A percentile compares a stretch with the other conserved stretches of the same genome.
Conservation (phyloP, 1,140 invertebrate species). For the Pygmarrhopalites habei region DNA sequence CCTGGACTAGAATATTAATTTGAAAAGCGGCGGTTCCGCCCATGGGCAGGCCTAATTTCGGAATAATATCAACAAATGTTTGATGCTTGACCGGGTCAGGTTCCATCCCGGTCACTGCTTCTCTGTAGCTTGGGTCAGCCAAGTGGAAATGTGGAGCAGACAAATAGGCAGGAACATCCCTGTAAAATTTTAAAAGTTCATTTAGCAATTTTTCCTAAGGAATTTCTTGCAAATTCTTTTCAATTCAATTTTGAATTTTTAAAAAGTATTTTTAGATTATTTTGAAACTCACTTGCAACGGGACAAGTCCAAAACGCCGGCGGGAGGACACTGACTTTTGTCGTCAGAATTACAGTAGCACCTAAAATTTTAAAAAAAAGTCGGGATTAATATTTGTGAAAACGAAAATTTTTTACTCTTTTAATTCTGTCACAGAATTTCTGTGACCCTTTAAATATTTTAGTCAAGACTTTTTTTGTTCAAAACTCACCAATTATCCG, state of each 20-base stretch:
- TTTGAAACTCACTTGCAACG: constrained; percentile 37
- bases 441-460: too few species aligned
- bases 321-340: constrained; percentile 29
- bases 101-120: constrained; percentile 60
- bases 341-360: constrained; percentile 26
- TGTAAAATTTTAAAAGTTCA: too few species aligned
- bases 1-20: too few species aligned
- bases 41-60: constrained; percentile 63
- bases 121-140: constrained; percentile 57
- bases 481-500: constrained; percentile 49
- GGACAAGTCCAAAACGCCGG: constrained; percentile 30
- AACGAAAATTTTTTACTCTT: too few species aligned
- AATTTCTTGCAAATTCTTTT: not conserved
- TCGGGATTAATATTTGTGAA: too few species aligned
- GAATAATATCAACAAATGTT: constrained; percentile 60
- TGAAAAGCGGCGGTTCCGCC: constrained; percentile 60
- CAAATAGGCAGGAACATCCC: constrained; percentile 57
- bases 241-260: constrained; percentile 1
- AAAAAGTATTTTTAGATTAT: too few species aligned
- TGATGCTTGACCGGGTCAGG: constrained; percentile 63
- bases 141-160: constrained; percentile 76
- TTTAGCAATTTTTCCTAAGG: too few species aligned
- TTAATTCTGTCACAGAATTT: too few species aligned
- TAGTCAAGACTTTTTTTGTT: not conserved
- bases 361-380: constrained; percentile 16